Conservation (phyloP, 2,113 vertebrate genomes). For the Hystrix brachyura region DNA sequence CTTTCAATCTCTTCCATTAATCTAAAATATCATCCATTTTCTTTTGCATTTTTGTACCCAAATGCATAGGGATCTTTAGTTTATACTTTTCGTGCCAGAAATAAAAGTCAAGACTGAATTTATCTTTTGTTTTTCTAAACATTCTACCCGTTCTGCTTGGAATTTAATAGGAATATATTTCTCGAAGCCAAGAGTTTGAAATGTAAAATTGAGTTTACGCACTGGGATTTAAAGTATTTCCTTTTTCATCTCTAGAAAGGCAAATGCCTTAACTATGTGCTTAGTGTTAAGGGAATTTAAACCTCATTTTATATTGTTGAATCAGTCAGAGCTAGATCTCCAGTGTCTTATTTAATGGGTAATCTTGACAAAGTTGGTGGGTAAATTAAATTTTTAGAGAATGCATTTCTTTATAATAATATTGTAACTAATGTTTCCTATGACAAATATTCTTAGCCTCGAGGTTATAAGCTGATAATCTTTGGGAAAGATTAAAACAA, state of each 20-base stretch:
- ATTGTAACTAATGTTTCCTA: constrained; percentile 23
- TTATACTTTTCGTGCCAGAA: background rate
- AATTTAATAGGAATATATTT: background rate
- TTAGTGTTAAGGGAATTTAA: background rate
- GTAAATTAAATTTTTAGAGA: constrained; percentile 36
- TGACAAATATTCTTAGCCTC: constrained; percentile 29
- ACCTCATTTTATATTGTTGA: background rate
- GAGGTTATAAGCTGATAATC: background rate
- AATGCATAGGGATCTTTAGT: background rate
- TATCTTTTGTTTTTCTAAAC: background rate
- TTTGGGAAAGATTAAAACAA: constrained; percentile 56
- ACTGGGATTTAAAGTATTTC: background rate
- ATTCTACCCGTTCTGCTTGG: background rate
- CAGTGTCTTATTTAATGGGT: background rate
- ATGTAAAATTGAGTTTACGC: background rate
- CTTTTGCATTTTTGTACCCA: background rate
- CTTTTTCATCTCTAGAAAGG: background rate
- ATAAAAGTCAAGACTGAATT: background rate
- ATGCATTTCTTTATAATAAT: background rate
- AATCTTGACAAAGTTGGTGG: constrained; percentile 24
- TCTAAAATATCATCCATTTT: background rate
- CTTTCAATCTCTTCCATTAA: background rate
- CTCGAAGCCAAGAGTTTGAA: constrained; percentile 8
- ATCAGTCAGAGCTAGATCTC: background rate
- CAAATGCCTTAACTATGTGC: background rate